Percentiles rank a stretch among this genome's conserved stretches.
Conservation (phyloP, 2,113 vertebrate genomes). For the Aphyosemion australe region DNA sequence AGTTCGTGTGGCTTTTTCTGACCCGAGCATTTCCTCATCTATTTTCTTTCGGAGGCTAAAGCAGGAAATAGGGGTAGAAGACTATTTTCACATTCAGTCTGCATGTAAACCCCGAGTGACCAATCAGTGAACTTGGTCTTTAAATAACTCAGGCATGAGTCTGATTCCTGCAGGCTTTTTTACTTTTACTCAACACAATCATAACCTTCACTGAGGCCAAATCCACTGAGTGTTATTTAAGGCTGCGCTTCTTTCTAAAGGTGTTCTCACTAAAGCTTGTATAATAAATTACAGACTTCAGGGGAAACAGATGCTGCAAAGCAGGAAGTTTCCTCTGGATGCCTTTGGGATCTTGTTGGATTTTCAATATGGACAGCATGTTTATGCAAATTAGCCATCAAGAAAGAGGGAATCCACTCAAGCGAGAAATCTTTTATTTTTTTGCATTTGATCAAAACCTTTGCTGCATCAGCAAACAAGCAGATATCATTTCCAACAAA, state of each 20-base stretch:
- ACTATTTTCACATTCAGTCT: too few relatives aligned
- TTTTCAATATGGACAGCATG: constrained; percentile 4
- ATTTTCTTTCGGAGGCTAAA: too few relatives aligned
- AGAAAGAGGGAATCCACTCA: background rate
- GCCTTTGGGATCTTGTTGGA: background rate
- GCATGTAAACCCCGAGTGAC: too few relatives aligned
- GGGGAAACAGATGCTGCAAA: background rate
- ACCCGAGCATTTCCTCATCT: too few relatives aligned
- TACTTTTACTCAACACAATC: background rate
- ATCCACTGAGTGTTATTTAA: background rate
- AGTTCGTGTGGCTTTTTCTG: too few relatives aligned
- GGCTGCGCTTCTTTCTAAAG: background rate
- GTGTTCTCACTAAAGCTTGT: background rate
- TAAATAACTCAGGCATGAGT: background rate
- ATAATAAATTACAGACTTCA: background rate
- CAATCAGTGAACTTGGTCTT: too few relatives aligned
- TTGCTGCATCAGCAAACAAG: background rate
- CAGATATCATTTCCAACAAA: background rate
- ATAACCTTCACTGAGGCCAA: constrained; percentile 2
- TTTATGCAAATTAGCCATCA: background rate
- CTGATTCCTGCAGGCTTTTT: background rate
- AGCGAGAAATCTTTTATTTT: background rate
- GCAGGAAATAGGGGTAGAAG: too few relatives aligned
- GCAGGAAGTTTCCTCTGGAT: background rate
- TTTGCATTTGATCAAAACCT: background rate